phyloP scores from a whole-genome alignment of 2,888 invertebrate genomes.

The Drosophila buzzatii region DNA sequence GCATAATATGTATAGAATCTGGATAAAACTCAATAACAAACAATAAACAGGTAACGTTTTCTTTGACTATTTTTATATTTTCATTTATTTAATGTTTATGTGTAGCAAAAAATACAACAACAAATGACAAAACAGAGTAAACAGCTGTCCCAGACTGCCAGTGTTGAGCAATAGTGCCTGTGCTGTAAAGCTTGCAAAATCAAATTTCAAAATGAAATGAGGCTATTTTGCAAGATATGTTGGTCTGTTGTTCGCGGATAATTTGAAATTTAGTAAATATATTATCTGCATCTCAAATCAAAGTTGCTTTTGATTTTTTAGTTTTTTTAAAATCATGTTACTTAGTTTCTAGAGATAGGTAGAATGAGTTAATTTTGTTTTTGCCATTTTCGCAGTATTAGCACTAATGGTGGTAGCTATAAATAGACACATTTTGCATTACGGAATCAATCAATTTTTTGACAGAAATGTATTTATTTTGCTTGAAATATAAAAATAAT shows the following conservation, averaged over 20 bases:
- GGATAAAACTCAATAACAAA: constrained; percentile 57
- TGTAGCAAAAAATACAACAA: constrained; percentile 61
- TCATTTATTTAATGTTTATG: constrained; percentile 62
- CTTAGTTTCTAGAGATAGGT: not conserved
- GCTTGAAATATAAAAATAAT: not conserved
- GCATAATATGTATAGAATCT: constrained; percentile 48
- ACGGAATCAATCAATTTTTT: no score
- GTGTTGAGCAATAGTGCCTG: constrained; percentile 36
- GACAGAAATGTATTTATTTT: not conserved
- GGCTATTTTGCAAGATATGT: not conserved
- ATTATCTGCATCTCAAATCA: not conserved
- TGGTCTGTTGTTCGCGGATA: not conserved
- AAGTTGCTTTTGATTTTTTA: not conserved
- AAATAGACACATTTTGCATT: no score
- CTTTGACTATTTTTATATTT: constrained; percentile 60
- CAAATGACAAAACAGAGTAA: constrained; percentile 62
- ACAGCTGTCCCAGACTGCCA: constrained; percentile 54
- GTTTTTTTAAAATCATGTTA: not conserved
- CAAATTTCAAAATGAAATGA: constrained; percentile 10
- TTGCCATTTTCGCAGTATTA: not conserved
- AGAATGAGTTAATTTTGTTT: not conserved
- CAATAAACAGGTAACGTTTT: constrained; percentile 56
- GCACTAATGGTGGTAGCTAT: no score
- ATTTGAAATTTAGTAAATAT: not conserved
- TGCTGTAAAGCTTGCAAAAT: constrained; percentile 28